phyloP scores from a whole-genome alignment of 2,888 invertebrate species.

The Archips crataeganus region DNA sequence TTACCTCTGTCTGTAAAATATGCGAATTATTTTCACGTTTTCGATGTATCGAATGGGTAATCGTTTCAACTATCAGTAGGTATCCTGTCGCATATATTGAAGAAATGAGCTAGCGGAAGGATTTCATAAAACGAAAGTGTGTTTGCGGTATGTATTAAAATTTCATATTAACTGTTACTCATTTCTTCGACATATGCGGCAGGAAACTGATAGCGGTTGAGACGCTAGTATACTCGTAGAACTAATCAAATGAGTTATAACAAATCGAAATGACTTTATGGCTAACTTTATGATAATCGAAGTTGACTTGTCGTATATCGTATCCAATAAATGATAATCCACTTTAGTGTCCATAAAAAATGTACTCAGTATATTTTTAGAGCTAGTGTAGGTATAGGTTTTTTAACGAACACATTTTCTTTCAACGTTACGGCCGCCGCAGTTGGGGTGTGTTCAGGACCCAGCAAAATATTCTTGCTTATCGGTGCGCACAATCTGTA shows the following conservation, averaged over 20 bases:
- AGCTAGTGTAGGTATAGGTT: neutral
- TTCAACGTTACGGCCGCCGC: constrained; percentile 13
- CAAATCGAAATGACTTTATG: neutral
- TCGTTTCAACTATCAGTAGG: no score
- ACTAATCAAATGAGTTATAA: neutral
- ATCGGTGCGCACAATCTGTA: constrained; percentile 17
- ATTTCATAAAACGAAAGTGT: no score
- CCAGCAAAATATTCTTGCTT: constrained; percentile 13
- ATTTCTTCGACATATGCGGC: no score
- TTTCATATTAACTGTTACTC: no score
- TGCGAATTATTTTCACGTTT: neutral
- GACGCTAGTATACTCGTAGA: no score
- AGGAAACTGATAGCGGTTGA: no score
- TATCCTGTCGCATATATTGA: no score
- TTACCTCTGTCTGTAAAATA: neutral
- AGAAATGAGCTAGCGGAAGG: no score
- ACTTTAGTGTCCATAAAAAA: constrained; percentile 10
- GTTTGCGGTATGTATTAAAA: no score
- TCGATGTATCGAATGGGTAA: neutral
- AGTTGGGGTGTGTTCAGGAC: neutral
- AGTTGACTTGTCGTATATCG: neutral
- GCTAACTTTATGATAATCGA: neutral
- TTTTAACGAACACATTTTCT: constrained; percentile 23
- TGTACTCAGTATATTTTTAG: neutral
- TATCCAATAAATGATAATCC: neutral